These are phyloP conservation scores for Nomada hirtipes DNA, from an alignment of 2,888 invertebrate genomes.

Conservation along the genomic window DNA sequence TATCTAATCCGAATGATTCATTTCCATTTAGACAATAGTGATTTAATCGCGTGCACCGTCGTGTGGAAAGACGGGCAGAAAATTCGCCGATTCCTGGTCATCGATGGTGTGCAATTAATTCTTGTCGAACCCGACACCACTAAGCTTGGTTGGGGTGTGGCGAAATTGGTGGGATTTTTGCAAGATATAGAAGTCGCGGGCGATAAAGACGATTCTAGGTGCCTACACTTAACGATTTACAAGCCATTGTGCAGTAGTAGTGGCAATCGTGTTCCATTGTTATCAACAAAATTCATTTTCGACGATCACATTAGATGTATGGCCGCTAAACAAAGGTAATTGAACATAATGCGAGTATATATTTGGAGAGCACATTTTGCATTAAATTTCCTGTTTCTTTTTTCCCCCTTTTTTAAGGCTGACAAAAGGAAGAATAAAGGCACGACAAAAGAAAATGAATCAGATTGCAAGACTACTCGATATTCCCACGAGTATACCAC, in stretches of 20 bases:
- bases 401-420: conserved; percentile 66
- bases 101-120: conserved; percentile 97
- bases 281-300: conserved; percentile 97
- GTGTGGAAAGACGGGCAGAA: conserved; percentile 95
- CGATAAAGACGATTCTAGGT: conserved; percentile 98
- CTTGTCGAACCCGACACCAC: conserved; percentile 98
- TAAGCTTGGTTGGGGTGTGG: conserved; percentile 98
- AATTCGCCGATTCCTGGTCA: conserved; percentile 97
- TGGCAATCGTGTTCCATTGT: conserved; percentile 90
- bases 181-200: conserved; percentile 97
- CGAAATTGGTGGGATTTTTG: conserved; percentile 97
- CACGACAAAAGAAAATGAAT: conserved; percentile 98
- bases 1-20: background rate
- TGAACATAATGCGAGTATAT: background rate
- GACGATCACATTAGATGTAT: conserved; percentile 99
- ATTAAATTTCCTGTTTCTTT: background rate
- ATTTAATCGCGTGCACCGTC: conserved; percentile 98
- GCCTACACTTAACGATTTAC: conserved; percentile 97
- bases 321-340: conserved; percentile 98
- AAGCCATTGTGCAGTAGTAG: conserved; percentile 89
- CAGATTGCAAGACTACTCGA: conserved; percentile 97
- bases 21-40: conserved; percentile 93
- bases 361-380: background rate
- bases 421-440: conserved; percentile 93
- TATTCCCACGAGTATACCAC: conserved; percentile 86